Percentiles rank a stretch among this genome's conserved stretches.
Evolutionary conservation across 2,113 vertebrate species (phyloP).

Genomic region (Anolis sagrei): DNA sequence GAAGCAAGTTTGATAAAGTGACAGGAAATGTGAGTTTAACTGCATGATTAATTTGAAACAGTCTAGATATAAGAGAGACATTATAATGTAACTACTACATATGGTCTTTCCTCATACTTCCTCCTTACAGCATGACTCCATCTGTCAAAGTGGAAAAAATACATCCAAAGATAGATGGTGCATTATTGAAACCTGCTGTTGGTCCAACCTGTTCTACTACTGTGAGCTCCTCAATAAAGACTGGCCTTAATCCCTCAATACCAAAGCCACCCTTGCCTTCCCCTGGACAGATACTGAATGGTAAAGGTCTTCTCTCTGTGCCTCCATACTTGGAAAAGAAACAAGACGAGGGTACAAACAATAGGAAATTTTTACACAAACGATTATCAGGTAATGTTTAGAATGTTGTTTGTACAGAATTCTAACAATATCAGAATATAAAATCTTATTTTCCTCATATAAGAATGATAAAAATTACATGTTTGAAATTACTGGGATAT

Average conservation of each 20-base stretch:
- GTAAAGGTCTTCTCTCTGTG: conserved; percentile 92
- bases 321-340: conserved; percentile 89
- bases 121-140: conserved; percentile 84
- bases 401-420: neutral
- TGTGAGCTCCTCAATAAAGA: conserved; percentile 97
- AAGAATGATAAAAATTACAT: neutral
- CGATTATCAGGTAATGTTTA: conserved; percentile 89
- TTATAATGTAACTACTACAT: neutral
- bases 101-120: conserved; percentile 52
- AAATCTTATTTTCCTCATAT: neutral
- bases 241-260: conserved; percentile 99
- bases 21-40: neutral
- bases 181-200: conserved; percentile 86
- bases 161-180: conserved; percentile 89
- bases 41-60: neutral
- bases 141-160: conserved; percentile 97
- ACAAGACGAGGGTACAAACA: conserved; percentile 89
- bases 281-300: conserved; percentile 95
- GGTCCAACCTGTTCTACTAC: conserved; percentile 90
- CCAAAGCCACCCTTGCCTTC: conserved; percentile 98
- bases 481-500: neutral
- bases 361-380: conserved; percentile 93
- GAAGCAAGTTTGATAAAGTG: neutral
- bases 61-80: neutral
- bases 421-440: neutral